Evolutionary conservation across 2,888 invertebrate genomes (phyloP).

Genomic region (Drosophila siamana): DNA sequence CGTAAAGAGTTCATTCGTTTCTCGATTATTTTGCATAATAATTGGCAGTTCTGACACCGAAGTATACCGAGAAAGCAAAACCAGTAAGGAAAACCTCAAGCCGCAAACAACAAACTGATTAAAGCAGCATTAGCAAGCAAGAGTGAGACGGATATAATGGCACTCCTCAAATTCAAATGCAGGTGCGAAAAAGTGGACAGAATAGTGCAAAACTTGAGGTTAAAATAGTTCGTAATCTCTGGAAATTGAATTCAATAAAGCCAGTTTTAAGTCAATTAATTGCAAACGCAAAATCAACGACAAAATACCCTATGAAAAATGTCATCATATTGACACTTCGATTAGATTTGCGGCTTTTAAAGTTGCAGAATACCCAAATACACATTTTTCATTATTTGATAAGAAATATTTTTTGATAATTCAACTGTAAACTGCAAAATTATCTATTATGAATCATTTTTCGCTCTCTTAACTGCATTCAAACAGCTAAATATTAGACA

Average conservation of each 20-base stretch:
- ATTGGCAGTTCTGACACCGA: slow-evolving; percentile 27
- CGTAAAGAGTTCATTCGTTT: slow-evolving; percentile 38
- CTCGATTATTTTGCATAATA: slow-evolving; percentile 36
- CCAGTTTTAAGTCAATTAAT: background rate
- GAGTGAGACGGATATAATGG: background rate
- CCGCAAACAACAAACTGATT: slow-evolving; percentile 40
- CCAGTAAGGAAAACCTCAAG: slow-evolving; percentile 41
- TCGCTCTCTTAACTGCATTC: no score
- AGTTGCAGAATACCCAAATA: no score
- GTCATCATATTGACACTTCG: background rate
- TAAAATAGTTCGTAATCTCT: slow-evolving; percentile 38
- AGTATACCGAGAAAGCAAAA: slow-evolving; percentile 10
- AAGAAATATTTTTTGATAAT: background rate
- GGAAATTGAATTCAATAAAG: slow-evolving; percentile 39
- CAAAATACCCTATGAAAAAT: slow-evolving; percentile 1
- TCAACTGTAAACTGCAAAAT: background rate
- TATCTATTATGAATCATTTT: background rate
- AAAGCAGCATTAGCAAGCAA: background rate
- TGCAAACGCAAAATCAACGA: background rate
- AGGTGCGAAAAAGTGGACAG: slow-evolving; percentile 42
- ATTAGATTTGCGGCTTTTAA: background rate
- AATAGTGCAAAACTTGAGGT: slow-evolving; percentile 40
- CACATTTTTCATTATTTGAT: background rate
- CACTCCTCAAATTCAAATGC: background rate
- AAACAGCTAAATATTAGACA: no score